Base-by-base conservation (phyloP, 2,888 invertebrate genomes). In the Eudasyphora cyanicolor region DNA sequence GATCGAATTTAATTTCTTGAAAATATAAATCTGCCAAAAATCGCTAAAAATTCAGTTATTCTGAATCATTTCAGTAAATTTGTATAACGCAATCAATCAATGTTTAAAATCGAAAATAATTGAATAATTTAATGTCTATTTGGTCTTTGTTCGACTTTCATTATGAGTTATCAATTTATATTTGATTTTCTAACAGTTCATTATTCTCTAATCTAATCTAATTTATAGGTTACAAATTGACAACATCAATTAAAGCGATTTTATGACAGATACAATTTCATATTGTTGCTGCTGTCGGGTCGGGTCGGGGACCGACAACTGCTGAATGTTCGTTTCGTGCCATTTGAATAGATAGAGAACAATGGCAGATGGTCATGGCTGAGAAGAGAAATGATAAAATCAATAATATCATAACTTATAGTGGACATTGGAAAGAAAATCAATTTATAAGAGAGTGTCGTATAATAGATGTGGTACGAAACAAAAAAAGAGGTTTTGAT, bases 191-290 rank as follows among this genome's bases (percentile, higher is more conserved):
- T 57, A 27, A 14, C 27, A 12, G 57, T 57, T 14, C 57, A 24
- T 57, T n/a, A 45, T 45, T 7, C 3, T 3, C 14, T 45, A 14
- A 10, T 45, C 8, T 64, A 64, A 64, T 64, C 64, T 38, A 64
- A 64, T 64, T 64, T 64, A 64, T 64, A 35, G 64, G 71, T 57
- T 73, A 71, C n/a, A 57, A 73, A 73, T 57, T 73, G 71, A 73
- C 57, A 71, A 71, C 54, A 73, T 73, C 57, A 73, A 73, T 73
- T 73, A 64, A 38, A 64, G 19, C n/a, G 38, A 64, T 38, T 64
- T 35, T 64, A 64, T 64, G 64, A 64, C 64, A 64, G 38, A 64
- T 38, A 64, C 38, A 64, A 38, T 64, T 38, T 19, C 35, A 64
- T 62, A 27, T 35, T 62, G 62, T n/a, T 57, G 19, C 32, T 62